These are phyloP conservation scores for Scortum barcoo DNA, from an alignment of 2,113 vertebrate genomes.

Conservation along the genomic window DNA sequence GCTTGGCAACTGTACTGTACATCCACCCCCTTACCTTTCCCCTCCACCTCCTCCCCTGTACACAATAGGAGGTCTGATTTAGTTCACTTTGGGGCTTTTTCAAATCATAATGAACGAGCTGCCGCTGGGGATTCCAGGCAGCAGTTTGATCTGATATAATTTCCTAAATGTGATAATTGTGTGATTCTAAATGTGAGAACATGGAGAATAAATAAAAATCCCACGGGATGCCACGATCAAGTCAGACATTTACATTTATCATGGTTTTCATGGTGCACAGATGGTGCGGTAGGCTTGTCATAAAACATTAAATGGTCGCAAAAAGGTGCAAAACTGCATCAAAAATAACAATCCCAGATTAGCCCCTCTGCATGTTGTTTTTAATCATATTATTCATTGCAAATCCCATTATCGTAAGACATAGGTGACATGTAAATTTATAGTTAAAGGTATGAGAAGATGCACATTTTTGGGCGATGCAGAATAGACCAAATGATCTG, in stretches of 20 bases:
- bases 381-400: constrained; percentile 48
- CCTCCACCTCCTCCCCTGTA: not conserved
- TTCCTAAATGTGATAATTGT: constrained; percentile 44
- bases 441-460: constrained; percentile 8
- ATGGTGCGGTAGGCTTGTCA: constrained; percentile 56
- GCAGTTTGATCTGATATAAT: constrained; percentile 54
- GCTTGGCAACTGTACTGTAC: constrained; percentile 50
- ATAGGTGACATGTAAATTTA: constrained; percentile 41
- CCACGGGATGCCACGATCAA: constrained; percentile 33
- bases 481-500: constrained; percentile 38
- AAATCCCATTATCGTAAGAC: constrained; percentile 48
- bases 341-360: constrained; percentile 57
- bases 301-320: constrained; percentile 54
- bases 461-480: constrained; percentile 38
- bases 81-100: constrained; percentile 53
- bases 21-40: constrained; percentile 27
- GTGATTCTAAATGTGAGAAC: constrained; percentile 58
- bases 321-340: constrained; percentile 35
- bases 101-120: constrained; percentile 38
- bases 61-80: constrained; percentile 57
- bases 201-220: constrained; percentile 48
- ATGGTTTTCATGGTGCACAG: constrained; percentile 51
- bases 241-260: constrained; percentile 43
- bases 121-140: constrained; percentile 34
- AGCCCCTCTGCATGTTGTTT: constrained; percentile 16